Conservation (phyloP, 2,888 invertebrate species). For the Trissolcus japonicus region DNA sequence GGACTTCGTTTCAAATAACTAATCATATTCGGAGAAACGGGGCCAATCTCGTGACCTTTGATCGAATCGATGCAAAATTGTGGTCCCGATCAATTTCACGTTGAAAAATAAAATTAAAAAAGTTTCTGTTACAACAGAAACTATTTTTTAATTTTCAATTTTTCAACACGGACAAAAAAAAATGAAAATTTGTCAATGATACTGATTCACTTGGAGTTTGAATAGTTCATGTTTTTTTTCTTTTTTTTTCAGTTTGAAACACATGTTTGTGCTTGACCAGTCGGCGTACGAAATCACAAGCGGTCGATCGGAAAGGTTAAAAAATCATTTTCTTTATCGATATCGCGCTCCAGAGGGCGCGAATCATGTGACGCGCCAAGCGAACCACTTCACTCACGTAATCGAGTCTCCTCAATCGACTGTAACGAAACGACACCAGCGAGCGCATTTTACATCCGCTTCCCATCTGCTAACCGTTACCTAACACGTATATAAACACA, state of each 20-base stretch:
- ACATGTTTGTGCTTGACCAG: slow-evolving; percentile 34
- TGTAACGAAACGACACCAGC: slow-evolving; percentile 54
- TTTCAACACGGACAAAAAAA: background rate
- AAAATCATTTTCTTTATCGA: slow-evolving; percentile 69
- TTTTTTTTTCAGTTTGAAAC: slow-evolving; percentile 13
- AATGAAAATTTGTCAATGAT: background rate
- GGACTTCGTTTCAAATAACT: background rate
- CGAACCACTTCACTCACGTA: slow-evolving; percentile 56
- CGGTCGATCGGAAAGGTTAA: slow-evolving; percentile 70
- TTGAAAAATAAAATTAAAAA: no score
- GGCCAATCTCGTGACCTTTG: no score
- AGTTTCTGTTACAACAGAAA: no score
- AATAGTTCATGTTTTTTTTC: no score
- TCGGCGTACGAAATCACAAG: slow-evolving; percentile 63
- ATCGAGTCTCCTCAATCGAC: slow-evolving; percentile 58
- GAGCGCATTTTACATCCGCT: slow-evolving; percentile 49
- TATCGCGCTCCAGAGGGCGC: slow-evolving; percentile 51
- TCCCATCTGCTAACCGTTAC: slow-evolving; percentile 35
- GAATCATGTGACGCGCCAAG: slow-evolving; percentile 47
- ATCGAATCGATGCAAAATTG: no score
- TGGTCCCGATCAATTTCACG: no score
- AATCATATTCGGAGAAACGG: no score
- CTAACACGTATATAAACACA: slow-evolving; percentile 16
- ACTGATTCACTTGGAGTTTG: no score
- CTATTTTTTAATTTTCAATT: no score